A percentile compares a stretch with the other conserved stretches of the same genome.
phyloP scores from a whole-genome alignment of 2,888 invertebrate species.

The Drosophila algonquin region DNA sequence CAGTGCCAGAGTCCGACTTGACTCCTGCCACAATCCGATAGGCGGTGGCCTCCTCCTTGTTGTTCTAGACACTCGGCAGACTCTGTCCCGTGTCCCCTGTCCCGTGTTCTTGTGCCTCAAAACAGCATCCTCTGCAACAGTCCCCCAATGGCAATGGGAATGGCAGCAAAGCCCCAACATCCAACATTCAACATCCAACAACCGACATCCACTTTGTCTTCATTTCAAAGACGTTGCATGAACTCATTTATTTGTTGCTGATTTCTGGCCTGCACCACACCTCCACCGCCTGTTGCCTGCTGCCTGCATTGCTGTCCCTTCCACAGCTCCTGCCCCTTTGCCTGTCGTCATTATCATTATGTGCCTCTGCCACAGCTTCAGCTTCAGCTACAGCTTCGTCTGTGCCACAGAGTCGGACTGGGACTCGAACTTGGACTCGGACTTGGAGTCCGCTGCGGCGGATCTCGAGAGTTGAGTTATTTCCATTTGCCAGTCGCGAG shows the following conservation, averaged over 20 bases:
- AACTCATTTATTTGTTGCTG: slow-evolving; percentile 80
- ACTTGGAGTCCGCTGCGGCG: slow-evolving; percentile 10
- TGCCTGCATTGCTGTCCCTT: background rate
- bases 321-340: slow-evolving; percentile 24
- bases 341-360: slow-evolving; percentile 73
- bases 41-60: slow-evolving; percentile 29
- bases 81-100: background rate
- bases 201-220: slow-evolving; percentile 71
- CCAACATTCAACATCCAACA: slow-evolving; percentile 25
- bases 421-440: slow-evolving; percentile 1
- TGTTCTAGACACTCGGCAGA: slow-evolving; percentile 27
- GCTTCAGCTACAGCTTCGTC: background rate
- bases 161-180: slow-evolving; percentile 8
- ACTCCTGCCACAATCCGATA: slow-evolving; percentile 16
- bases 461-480: slow-evolving; percentile 54
- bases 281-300: slow-evolving; percentile 33
- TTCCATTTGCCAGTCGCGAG: slow-evolving; percentile 60
- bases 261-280: slow-evolving; percentile 73
- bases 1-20: slow-evolving; percentile 7
- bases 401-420: background rate
- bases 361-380: slow-evolving; percentile 35
- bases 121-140: slow-evolving; percentile 11
- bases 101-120: background rate
- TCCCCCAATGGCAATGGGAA: slow-evolving; percentile 11
- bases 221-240: slow-evolving; percentile 75